Evolutionary conservation across 2,888 invertebrate genomes (phyloP).

Genomic region (Apotomis turbidana): DNA sequence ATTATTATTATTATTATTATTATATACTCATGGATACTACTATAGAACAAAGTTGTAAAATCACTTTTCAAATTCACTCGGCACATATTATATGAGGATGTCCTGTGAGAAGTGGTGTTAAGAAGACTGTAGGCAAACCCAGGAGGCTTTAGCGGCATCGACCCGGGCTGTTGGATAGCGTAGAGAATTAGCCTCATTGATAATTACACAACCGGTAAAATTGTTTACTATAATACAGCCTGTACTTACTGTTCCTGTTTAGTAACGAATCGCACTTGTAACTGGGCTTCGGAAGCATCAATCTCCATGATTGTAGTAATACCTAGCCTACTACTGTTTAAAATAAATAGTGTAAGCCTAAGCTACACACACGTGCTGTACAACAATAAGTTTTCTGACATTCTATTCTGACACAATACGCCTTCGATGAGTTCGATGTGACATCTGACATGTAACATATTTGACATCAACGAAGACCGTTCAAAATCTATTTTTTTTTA

Average conservation of each 20-base stretch:
- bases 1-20: no score
- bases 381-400: slow-evolving; percentile 16
- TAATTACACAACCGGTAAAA: slow-evolving; percentile 44
- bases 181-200: neutral
- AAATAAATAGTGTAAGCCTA: slow-evolving; percentile 18
- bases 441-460: slow-evolving; percentile 8
- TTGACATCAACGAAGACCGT: slow-evolving; percentile 3
- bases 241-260: slow-evolving; percentile 90
- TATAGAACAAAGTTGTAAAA: no score
- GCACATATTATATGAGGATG: no score
- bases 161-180: no score
- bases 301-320: slow-evolving; percentile 55
- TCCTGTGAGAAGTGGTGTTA: no score
- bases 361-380: slow-evolving; percentile 29
- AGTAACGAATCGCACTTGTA: slow-evolving; percentile 91
- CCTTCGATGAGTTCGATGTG: slow-evolving; percentile 9
- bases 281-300: slow-evolving; percentile 80
- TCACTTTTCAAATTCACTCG: no score
- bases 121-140: no score
- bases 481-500: neutral
- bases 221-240: slow-evolving; percentile 31
- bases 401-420: slow-evolving; percentile 10
- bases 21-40: no score
- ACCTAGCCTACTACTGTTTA: slow-evolving; percentile 11
- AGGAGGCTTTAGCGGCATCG: no score